Evolutionary conservation across 2,888 invertebrate genomes (phyloP).

Genomic region (Mactromeris polynyma): DNA sequence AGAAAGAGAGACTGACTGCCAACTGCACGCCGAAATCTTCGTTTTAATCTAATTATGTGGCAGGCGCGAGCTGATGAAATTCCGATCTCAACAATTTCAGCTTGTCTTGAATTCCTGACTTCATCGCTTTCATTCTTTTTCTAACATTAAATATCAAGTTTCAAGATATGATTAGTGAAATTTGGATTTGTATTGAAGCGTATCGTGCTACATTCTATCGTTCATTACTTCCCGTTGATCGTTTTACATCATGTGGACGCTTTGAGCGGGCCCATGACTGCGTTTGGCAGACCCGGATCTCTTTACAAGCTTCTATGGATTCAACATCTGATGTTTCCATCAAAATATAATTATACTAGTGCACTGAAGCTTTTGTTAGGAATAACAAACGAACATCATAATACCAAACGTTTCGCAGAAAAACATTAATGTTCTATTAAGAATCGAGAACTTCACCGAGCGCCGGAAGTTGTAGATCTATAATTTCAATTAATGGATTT

Average conservation of each 20-base stretch:
- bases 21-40: conserved; percentile 49
- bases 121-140: conserved; percentile 47
- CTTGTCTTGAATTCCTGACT: conserved; percentile 47
- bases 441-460: not conserved
- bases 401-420: not conserved
- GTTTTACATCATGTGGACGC: conserved; percentile 42
- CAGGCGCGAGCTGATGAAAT: conserved; percentile 60
- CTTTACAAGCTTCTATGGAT: conserved; percentile 46
- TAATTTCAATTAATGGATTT: not conserved
- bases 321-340: conserved; percentile 49
- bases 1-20: conserved; percentile 47
- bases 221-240: conserved; percentile 54
- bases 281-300: conserved; percentile 49
- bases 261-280: conserved; percentile 40
- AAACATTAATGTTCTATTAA: not conserved
- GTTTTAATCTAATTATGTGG: conserved; percentile 69
- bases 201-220: conserved; percentile 60
- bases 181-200: conserved; percentile 62
- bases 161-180: conserved; percentile 65
- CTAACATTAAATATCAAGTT: conserved; percentile 66
- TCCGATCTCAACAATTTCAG: conserved; percentile 45
- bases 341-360: conserved; percentile 57
- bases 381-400: not conserved
- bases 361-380: not conserved
- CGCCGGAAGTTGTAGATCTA: not conserved